These are phyloP conservation scores for Rhopalosiphum maidis DNA, from an alignment of 1,140 invertebrate genomes.

Conservation along the genomic window DNA sequence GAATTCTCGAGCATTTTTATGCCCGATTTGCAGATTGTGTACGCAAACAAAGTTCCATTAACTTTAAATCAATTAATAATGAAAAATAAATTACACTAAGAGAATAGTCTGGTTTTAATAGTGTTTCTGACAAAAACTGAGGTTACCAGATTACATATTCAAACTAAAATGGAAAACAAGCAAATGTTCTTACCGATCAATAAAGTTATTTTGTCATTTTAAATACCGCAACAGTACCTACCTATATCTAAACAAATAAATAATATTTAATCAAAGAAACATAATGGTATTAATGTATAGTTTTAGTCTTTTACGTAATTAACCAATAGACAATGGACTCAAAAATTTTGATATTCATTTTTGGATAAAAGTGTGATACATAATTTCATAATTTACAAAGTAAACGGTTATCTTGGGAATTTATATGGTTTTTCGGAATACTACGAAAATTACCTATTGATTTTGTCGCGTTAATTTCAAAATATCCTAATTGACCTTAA, in stretches of 20 bases:
- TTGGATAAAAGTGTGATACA: background rate
- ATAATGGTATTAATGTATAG: background rate
- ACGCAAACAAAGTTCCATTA: background rate
- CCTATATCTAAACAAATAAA: background rate
- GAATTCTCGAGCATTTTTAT: background rate
- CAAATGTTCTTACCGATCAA: background rate
- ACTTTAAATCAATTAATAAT: background rate
- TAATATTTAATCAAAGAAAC: background rate
- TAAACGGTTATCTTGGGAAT: background rate
- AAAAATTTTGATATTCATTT: background rate
- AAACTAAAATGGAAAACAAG: background rate
- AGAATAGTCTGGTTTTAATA: background rate
- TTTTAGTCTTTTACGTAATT: background rate
- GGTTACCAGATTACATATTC: background rate
- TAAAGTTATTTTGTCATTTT: background rate
- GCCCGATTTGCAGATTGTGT: background rate
- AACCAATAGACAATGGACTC: background rate
- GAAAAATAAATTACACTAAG: background rate
- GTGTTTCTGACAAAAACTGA: background rate
- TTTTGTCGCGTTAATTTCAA: background rate
- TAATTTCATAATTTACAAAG: background rate
- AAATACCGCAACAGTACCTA: background rate
- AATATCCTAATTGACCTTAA: background rate
- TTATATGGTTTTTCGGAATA: background rate
- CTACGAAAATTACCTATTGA: background rate